These are phyloP conservation scores for Falco concolor DNA, from an alignment of 2,797 vertebrate genomes.

Conservation along the genomic window DNA sequence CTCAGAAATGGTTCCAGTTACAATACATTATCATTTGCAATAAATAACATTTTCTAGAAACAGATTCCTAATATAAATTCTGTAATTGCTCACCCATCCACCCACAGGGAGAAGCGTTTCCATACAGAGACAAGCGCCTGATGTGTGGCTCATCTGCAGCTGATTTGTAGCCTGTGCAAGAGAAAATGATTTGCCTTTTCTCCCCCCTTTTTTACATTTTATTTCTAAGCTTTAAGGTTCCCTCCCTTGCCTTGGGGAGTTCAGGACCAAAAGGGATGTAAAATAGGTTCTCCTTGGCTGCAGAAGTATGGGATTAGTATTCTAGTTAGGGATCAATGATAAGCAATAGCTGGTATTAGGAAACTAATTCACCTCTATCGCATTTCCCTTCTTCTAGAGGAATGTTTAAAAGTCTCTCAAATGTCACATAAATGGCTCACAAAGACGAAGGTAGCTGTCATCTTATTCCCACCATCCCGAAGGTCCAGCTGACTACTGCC, in stretches of 20 bases:
- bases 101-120: not conserved
- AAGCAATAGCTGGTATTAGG: not conserved
- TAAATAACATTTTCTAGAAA: slow-evolving; percentile 40
- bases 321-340: not conserved
- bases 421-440: not conserved
- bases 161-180: not conserved
- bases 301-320: not conserved
- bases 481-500: not conserved
- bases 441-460: not conserved
- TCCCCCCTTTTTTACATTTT: not conserved
- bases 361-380: not conserved
- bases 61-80: not conserved
- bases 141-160: not conserved
- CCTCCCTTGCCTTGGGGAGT: not conserved
- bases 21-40: not conserved
- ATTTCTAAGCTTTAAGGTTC: not conserved
- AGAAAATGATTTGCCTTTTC: not conserved
- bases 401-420: not conserved
- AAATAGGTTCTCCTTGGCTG: not conserved
- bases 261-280: not conserved
- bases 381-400: not conserved
- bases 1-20: slow-evolving; percentile 20
- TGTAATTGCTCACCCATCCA: not conserved
- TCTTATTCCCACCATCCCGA: not conserved
- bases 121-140: not conserved